Percentiles rank a stretch among this genome's conserved stretches.
Evolutionary conservation across 2,113 vertebrate genomes (phyloP).

Genomic region (Chlamydotis undulata): DNA sequence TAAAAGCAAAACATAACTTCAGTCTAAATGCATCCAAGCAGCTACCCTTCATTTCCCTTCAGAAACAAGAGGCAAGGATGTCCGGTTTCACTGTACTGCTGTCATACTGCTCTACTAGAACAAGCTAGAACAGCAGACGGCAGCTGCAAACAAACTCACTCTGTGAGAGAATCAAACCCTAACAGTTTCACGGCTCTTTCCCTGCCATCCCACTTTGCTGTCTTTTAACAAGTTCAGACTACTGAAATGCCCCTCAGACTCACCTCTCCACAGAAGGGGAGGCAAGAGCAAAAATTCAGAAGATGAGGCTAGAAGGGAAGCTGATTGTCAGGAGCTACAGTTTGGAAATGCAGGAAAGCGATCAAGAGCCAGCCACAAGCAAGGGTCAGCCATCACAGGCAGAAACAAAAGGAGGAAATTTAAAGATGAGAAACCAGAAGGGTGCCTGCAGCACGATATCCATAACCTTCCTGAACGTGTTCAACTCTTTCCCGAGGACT

Average conservation of each 20-base stretch:
- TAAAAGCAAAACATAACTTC: background rate
- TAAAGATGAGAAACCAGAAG: background rate
- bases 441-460: background rate
- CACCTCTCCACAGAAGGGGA: background rate
- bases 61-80: background rate
- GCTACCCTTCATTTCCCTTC: background rate
- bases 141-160: background rate
- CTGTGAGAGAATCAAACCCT: background rate
- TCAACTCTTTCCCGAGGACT: background rate
- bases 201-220: background rate
- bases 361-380: background rate
- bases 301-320: background rate
- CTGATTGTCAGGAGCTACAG: background rate
- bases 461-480: accelerated
- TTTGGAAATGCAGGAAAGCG: background rate
- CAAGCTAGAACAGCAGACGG: background rate
- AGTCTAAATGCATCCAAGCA: background rate
- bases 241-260: background rate
- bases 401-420: background rate
- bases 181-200: background rate
- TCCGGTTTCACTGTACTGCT: background rate
- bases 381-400: background rate
- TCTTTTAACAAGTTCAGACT: background rate
- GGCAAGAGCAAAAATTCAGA: background rate
- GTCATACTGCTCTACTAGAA: background rate